These are phyloP conservation scores for Pseudomyrmex pallidus DNA, from an alignment of 1,140 invertebrate genomes.

Conservation along the genomic window DNA sequence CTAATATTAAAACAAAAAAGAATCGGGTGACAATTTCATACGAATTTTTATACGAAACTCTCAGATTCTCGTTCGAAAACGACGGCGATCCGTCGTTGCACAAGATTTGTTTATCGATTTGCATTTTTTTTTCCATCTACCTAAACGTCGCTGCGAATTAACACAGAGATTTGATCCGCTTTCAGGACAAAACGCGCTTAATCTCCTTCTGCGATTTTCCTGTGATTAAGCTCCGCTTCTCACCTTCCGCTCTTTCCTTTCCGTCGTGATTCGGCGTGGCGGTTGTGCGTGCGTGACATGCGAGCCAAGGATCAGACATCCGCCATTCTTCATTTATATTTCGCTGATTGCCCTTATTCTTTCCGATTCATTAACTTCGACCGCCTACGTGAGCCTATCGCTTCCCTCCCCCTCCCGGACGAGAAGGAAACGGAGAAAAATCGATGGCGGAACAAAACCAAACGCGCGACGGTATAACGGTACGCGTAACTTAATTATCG, in stretches of 20 bases:
- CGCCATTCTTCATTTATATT: constrained; percentile 83
- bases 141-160: too few relatives aligned
- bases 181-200: not conserved
- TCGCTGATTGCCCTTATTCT: constrained; percentile 84
- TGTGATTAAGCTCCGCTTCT: constrained; percentile 65
- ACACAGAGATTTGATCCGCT: too few relatives aligned
- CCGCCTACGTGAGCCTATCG: constrained; percentile 73
- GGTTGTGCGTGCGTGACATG: constrained; percentile 77
- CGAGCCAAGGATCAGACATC: constrained; percentile 74
- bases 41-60: not conserved
- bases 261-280: constrained; percentile 35
- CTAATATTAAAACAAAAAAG: not conserved
- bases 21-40: not conserved
- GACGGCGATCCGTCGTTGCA: too few relatives aligned
- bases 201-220: constrained; percentile 52
- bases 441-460: constrained; percentile 57
- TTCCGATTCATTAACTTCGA: constrained; percentile 83
- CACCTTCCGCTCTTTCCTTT: constrained; percentile 4
- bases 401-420: constrained; percentile 17
- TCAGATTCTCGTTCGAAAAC: too few relatives aligned
- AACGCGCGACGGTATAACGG: constrained; percentile 40
- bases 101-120: too few relatives aligned
- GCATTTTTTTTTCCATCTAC: too few relatives aligned
- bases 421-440: constrained; percentile 19
- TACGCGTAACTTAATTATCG: constrained; percentile 78